A percentile compares a stretch with the other conserved stretches of the same genome.
phyloP scores from a whole-genome alignment of 1,140 invertebrate genomes.

The Polypedilum pembai region DNA sequence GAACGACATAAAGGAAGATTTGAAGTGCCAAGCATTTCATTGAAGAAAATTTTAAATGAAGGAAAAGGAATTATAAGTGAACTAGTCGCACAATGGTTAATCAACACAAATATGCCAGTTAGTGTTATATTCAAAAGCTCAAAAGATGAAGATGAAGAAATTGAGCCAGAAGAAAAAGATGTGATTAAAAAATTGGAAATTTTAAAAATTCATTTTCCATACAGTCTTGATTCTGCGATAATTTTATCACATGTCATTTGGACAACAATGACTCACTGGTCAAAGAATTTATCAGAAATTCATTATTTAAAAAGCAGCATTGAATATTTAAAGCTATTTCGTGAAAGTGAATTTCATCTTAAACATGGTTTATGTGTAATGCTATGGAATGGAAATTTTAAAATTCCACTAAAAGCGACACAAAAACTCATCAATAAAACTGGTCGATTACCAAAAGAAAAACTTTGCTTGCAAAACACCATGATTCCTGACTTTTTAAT shows the following conservation, averaged over 20 bases:
- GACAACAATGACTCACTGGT: slow-evolving; percentile 83
- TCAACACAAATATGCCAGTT: slow-evolving; percentile 28
- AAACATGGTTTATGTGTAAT: slow-evolving; percentile 70
- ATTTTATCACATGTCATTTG: slow-evolving; percentile 79
- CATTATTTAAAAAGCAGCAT: slow-evolving; percentile 56
- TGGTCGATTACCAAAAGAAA: slow-evolving; percentile 78
- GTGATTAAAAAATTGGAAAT: slow-evolving; percentile 53
- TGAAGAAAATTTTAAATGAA: slow-evolving; percentile 63
- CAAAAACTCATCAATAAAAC: slow-evolving; percentile 80
- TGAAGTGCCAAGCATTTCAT: slow-evolving; percentile 57
- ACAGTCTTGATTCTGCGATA: slow-evolving; percentile 70
- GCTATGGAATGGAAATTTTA: slow-evolving; percentile 79
- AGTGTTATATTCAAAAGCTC: slow-evolving; percentile 30
- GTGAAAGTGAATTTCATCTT: slow-evolving; percentile 51
- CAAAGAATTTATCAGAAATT: slow-evolving; percentile 64
- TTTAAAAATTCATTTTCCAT: slow-evolving; percentile 69
- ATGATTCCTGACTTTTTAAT: slow-evolving; percentile 63
- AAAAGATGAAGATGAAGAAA: slow-evolving; percentile 29
- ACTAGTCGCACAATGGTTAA: slow-evolving; percentile 71
- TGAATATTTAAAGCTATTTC: slow-evolving; percentile 47
- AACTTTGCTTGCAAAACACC: slow-evolving; percentile 65
- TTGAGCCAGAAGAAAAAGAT: slow-evolving; percentile 37
- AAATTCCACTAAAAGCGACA: slow-evolving; percentile 62
- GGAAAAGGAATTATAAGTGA: slow-evolving; percentile 80
- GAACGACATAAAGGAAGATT: slow-evolving; percentile 49